Base-by-base conservation (phyloP, 2,888 invertebrate genomes). In the Alloscopus bannaensis region DNA sequence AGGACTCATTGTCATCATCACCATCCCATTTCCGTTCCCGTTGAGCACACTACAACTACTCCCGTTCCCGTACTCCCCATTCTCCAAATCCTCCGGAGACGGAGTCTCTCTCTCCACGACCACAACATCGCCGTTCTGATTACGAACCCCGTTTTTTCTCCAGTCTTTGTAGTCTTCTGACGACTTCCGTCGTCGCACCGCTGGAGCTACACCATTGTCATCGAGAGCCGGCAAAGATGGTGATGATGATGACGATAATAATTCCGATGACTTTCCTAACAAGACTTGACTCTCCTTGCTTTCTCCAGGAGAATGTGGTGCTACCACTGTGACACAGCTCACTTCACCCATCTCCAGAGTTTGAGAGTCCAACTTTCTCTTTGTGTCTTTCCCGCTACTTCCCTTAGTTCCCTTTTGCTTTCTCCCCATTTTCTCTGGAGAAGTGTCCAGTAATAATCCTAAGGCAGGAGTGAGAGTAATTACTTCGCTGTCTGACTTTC, bases 101-200 rank as follows among this genome's bases (percentile, higher is more conserved):
- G 20, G 50, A 50, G 50, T 36, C 36, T 36, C 8, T 13, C 13
- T 13, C 6, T 36, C 36, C 13, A 13, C 8, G 13, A 36, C 13
- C 13, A 36, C 6, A 6, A 36, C 22, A 4, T 24, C 24, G 13
- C 47, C 47, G 50, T n/a, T 65, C n/a, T 26, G 65, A 47, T 3
- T 47, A 28, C 4, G 29, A 8, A 26, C 50, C 22, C 2, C 62
- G 45, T 72, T 62, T 28, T 62, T 62, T 28, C 62, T 24, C 18
- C 55, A 55, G 8, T 73, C 73, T 31, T 73, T 73, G n/a, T 16
- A 64, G 31, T 65, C 73, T 22, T 65, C 73, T 3, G 62, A 72
- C 20, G 62, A 65, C 29, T 65, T 73, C 18, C 57, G 36, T 8
- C 59, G n/a, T 52, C 36, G n/a, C 11, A 0, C 13, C 13, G 8